A percentile compares a stretch with the other conserved stretches of the same genome.
Conservation (phyloP, 2,888 invertebrate genomes). For the Bruchidius siliquastri region DNA sequence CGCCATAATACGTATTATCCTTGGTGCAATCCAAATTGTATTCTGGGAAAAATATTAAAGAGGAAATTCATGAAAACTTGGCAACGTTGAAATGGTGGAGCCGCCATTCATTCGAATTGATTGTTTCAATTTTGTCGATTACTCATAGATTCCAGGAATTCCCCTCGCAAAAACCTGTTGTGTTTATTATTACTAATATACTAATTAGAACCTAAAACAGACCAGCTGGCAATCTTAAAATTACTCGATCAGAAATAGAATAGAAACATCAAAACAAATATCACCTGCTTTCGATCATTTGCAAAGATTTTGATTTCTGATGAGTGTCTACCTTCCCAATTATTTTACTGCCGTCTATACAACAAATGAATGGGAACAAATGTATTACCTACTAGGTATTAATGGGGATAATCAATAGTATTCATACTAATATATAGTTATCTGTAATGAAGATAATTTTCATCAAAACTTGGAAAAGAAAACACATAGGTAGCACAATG, state of each 20-base stretch:
- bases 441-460: too few relatives aligned
- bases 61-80: neutral
- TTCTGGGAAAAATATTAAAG: neutral
- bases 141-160: neutral
- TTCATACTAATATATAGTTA: too few relatives aligned
- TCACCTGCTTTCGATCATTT: neutral
- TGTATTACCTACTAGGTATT: too few relatives aligned
- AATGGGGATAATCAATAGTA: too few relatives aligned
- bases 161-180: neutral
- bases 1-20: too few relatives aligned
- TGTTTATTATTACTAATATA: neutral
- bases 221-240: neutral
- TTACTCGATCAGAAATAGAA: neutral
- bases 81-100: neutral
- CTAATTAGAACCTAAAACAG: neutral
- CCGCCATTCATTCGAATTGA: neutral
- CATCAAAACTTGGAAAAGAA: too few relatives aligned
- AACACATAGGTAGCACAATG: too few relatives aligned
- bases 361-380: too few relatives aligned
- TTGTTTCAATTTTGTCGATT: neutral
- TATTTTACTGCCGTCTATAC: too few relatives aligned
- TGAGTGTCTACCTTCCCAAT: too few relatives aligned
- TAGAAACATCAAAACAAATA: neutral
- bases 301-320: too few relatives aligned
- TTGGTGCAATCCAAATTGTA: too few relatives aligned